Conservation (phyloP, 2,888 invertebrate genomes). For the Erannis defoliaria region DNA sequence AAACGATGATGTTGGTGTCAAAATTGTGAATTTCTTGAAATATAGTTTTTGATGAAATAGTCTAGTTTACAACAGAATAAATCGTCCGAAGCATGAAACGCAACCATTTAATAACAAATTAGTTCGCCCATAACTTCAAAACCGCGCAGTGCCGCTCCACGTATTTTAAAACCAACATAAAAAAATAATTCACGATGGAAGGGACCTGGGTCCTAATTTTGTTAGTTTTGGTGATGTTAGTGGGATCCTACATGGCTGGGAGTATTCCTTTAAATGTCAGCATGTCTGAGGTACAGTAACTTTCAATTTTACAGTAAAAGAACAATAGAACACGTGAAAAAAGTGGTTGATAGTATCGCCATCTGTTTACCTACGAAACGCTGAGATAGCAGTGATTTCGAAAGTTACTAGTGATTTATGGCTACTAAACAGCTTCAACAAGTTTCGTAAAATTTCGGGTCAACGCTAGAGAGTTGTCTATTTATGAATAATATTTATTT, state of each 20-base stretch:
- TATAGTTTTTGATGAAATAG: conserved; percentile 44
- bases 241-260: conserved; percentile 98
- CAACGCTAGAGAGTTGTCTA: not conserved
- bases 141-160: conserved; percentile 38
- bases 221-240: conserved; percentile 96
- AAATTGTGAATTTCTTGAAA: conserved; percentile 23
- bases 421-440: conserved; percentile 17
- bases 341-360: conserved; percentile 15
- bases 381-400: conserved; percentile 34
- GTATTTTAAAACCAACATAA: conserved; percentile 33
- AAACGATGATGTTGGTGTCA: conserved; percentile 7
- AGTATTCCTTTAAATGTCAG: conserved; percentile 97
- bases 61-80: conserved; percentile 48
- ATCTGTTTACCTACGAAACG: conserved; percentile 33
- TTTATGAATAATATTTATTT: not conserved
- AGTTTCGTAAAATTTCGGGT: conserved; percentile 14
- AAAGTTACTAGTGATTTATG: conserved; percentile 9
- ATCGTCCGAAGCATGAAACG: conserved; percentile 54
- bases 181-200: conserved; percentile 88
- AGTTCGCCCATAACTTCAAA: conserved; percentile 44
- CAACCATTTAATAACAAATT: conserved; percentile 51
- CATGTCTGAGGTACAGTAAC: conserved; percentile 93
- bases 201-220: conserved; percentile 93
- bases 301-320: not conserved
- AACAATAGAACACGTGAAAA: not conserved